Conservation (phyloP, 2,797 vertebrate species). For the Bovichtus variegatus region DNA sequence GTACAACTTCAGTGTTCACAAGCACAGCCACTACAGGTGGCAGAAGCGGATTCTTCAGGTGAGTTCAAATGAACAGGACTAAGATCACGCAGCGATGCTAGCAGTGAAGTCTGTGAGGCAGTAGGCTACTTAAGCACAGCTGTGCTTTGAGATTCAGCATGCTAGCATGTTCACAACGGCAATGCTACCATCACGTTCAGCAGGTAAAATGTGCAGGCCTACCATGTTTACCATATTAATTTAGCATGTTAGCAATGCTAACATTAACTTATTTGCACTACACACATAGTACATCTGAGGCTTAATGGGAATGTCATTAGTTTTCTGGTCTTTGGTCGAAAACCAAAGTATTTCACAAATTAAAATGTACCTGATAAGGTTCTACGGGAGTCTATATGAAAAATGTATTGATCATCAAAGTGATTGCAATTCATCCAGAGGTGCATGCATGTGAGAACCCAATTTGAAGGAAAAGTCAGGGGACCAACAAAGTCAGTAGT, state of each 20-base stretch:
- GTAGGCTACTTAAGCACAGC: background rate
- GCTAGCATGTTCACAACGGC: background rate
- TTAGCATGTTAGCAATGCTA: background rate
- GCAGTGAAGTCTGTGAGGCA: background rate
- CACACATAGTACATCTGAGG: background rate
- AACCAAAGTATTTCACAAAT: background rate
- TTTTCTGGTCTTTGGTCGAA: background rate
- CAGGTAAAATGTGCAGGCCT: background rate
- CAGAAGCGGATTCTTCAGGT: constrained; percentile 89
- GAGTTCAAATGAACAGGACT: constrained; percentile 3
- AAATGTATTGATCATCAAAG: background rate
- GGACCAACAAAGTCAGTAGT: background rate
- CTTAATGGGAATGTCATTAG: background rate
- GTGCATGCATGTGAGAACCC: background rate
- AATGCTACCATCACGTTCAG: too few relatives aligned
- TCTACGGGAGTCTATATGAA: background rate
- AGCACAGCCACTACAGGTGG: constrained; percentile 84
- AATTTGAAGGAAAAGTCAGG: background rate
- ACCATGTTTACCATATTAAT: background rate
- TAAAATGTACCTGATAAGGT: background rate
- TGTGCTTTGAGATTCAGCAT: background rate
- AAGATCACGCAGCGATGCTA: background rate
- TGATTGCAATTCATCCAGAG: background rate
- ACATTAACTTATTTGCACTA: background rate
- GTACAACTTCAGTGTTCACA: constrained; percentile 88